Percentiles rank a stretch among this genome's conserved stretches.
phyloP scores from a whole-genome alignment of 2,113 vertebrate species.

The Pedetes capensis region DNA sequence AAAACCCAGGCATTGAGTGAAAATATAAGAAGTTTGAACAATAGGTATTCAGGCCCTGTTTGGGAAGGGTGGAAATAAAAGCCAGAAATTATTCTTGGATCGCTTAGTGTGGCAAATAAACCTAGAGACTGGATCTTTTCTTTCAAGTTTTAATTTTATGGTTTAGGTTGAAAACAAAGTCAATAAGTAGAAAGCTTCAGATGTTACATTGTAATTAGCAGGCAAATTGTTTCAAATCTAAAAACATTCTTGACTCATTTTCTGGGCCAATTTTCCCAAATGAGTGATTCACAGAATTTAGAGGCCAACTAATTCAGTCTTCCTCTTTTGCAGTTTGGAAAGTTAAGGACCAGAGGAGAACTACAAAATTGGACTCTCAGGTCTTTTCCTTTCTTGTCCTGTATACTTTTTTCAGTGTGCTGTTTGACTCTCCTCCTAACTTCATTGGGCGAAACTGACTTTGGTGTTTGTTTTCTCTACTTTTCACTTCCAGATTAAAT shows the following conservation, averaged over 20 bases:
- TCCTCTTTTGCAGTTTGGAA: conserved; percentile 30
- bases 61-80: background rate
- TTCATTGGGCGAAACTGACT: background rate
- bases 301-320: background rate
- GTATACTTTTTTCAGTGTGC: background rate
- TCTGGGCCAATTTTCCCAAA: background rate
- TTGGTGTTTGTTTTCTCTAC: background rate
- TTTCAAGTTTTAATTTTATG: background rate
- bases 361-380: background rate
- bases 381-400: background rate
- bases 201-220: background rate
- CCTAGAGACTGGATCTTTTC: background rate
- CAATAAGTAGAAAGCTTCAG: background rate
- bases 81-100: background rate
- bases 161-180: conserved; percentile 22
- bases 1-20: background rate
- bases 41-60: background rate
- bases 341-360: conserved; percentile 20
- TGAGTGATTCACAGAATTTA: background rate
- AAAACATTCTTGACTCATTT: background rate
- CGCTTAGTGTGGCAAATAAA: background rate
- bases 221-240: background rate
- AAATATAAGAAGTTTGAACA: background rate
- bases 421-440: background rate
- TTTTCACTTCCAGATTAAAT: conserved; percentile 23